phyloP scores from a whole-genome alignment of 2,113 vertebrate genomes.

The Phaethon lepturus region DNA sequence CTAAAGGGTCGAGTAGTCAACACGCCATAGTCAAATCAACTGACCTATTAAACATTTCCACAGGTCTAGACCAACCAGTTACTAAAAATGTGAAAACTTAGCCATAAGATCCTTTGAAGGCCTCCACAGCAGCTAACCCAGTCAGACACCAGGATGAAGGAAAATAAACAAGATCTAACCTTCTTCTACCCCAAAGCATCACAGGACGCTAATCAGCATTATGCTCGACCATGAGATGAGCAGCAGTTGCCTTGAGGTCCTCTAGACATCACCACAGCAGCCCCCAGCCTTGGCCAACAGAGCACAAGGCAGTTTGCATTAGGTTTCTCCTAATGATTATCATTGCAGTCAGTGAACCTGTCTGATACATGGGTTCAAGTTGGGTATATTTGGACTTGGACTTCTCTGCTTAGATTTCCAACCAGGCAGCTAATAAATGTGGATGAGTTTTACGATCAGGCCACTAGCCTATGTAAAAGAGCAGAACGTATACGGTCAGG shows the following conservation, averaged over 20 bases:
- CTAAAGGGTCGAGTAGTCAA: not conserved
- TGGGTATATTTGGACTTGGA: not conserved
- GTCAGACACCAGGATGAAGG: not conserved
- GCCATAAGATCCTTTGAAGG: not conserved
- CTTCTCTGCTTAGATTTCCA: not conserved
- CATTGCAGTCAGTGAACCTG: not conserved
- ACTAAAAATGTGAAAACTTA: not conserved
- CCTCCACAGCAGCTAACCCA: not conserved
- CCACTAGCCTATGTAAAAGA: not conserved
- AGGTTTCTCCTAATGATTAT: not conserved
- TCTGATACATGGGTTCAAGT: accelerated
- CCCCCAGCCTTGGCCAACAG: not conserved
- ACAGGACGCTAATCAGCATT: not conserved
- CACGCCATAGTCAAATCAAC: not conserved
- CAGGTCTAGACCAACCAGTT: not conserved
- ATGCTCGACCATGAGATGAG: not conserved
- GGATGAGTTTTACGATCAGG: not conserved
- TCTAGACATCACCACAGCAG: not conserved
- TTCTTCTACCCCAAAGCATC: not conserved
- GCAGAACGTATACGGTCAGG: not conserved
- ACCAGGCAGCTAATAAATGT: not conserved
- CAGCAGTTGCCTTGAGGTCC: not conserved
- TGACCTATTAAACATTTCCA: not conserved
- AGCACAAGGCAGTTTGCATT: not conserved
- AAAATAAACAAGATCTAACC: not conserved